Evolutionary conservation across 2,797 vertebrate genomes (phyloP).

Genomic region (Lindbergichthys nudifrons): DNA sequence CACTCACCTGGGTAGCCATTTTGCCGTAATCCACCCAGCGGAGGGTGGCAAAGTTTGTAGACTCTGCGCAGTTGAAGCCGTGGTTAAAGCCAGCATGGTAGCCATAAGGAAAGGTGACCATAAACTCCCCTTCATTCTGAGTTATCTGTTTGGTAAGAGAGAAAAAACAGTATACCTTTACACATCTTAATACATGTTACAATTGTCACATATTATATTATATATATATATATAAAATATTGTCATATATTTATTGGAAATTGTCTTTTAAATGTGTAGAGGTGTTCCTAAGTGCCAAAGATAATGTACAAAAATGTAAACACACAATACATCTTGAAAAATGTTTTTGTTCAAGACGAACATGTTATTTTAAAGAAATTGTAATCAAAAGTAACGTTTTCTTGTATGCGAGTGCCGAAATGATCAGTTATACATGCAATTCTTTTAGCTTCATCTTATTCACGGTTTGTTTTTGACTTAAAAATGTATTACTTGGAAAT

Average conservation of each 20-base stretch:
- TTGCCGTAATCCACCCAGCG: conserved; percentile 98
- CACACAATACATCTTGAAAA: neutral
- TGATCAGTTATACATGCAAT: neutral
- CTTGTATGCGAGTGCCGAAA: neutral
- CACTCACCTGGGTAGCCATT: conserved; percentile 92
- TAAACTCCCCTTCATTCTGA: conserved; percentile 97
- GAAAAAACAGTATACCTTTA: neutral
- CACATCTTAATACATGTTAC: neutral
- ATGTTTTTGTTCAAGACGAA: neutral
- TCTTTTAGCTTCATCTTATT: neutral
- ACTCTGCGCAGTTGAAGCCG: conserved; percentile 98
- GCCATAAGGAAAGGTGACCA: conserved; percentile 97
- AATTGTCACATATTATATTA: neutral
- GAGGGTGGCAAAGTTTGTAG: conserved; percentile 97
- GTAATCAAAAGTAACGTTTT: neutral
- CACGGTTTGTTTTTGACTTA: neutral
- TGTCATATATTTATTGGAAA: neutral
- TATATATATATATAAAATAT: neutral
- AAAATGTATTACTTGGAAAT: neutral
- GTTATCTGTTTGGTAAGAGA: conserved; percentile 87
- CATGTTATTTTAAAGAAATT: neutral
- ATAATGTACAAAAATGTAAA: neutral
- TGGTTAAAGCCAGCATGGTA: conserved; percentile 99
- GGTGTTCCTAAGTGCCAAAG: neutral
- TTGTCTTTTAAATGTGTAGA: neutral